phyloP scores from a whole-genome alignment of 2,888 invertebrate genomes.

The Noctuana brunneofusca region DNA sequence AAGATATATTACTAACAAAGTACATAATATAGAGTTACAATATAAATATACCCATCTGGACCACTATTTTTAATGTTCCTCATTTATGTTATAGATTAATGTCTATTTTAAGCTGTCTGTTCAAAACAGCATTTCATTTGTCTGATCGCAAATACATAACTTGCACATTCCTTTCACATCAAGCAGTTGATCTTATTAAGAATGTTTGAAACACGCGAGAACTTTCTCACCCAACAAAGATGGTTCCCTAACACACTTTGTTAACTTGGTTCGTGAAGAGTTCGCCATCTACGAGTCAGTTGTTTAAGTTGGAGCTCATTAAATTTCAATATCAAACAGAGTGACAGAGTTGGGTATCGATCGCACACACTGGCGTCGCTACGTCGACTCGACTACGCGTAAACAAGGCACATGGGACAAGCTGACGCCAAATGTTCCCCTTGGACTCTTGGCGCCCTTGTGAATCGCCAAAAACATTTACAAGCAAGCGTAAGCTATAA shows the following conservation, averaged over 20 bases:
- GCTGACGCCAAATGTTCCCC: conserved; percentile 33
- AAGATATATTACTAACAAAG: too few species aligned
- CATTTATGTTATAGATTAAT: background rate
- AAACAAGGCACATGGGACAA: conserved; percentile 39
- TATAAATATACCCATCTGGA: too few species aligned
- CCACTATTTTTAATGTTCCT: too few species aligned
- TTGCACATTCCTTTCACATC: background rate
- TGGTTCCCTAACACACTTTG: conserved; percentile 13
- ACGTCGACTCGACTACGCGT: conserved; percentile 35
- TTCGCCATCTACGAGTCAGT: conserved; percentile 43
- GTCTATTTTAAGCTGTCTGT: too few species aligned
- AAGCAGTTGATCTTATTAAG: conserved; percentile 12
- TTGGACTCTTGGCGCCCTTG: background rate
- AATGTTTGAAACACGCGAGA: conserved; percentile 18
- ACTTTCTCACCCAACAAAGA: conserved; percentile 23
- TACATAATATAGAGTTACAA: too few species aligned
- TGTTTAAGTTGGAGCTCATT: conserved; percentile 63
- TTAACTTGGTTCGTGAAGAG: conserved; percentile 22
- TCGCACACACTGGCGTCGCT: conserved; percentile 45
- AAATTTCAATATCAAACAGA: conserved; percentile 64
- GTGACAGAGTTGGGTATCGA: conserved; percentile 54
- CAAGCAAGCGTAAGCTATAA: background rate
- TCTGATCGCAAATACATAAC: background rate
- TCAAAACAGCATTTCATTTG: background rate
- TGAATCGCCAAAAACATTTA: background rate